A percentile compares a stretch with the other conserved stretches of the same genome.
Conservation (phyloP, 1,140 invertebrate species). For the Cydia amplana region DNA sequence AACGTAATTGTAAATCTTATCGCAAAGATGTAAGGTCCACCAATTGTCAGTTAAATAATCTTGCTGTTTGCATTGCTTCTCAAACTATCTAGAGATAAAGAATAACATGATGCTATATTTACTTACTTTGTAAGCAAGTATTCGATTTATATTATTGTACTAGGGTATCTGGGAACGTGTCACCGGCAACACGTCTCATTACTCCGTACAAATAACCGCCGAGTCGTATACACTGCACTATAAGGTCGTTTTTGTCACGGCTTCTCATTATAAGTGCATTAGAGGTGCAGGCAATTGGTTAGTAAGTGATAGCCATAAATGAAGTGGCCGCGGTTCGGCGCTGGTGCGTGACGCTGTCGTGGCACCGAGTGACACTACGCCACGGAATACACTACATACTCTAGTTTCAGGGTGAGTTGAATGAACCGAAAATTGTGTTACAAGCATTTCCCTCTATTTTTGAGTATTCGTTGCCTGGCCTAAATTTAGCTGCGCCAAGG, state of each 20-base stretch:
- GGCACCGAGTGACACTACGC: not conserved
- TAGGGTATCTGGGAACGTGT: not conserved
- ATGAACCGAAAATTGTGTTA: too few relatives aligned
- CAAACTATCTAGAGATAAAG: too few relatives aligned
- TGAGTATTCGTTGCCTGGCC: too few relatives aligned
- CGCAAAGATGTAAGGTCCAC: too few relatives aligned
- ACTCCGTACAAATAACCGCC: slow-evolving; percentile 10
- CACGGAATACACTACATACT: not conserved
- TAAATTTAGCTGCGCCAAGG: too few relatives aligned
- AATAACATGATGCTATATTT: too few relatives aligned
- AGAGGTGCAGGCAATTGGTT: slow-evolving; percentile 8
- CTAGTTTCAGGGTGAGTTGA: not conserved
- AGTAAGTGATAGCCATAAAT: slow-evolving; percentile 24
- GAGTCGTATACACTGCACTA: not conserved
- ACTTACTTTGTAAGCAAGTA: too few relatives aligned
- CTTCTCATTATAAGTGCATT: slow-evolving; percentile 15
- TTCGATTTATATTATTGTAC: too few relatives aligned
- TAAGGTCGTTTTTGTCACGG: slow-evolving; percentile 8
- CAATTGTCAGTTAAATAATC: too few relatives aligned
- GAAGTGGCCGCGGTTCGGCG: not conserved
- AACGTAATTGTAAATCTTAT: too few relatives aligned
- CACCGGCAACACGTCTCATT: slow-evolving; percentile 24
- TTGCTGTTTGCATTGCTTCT: too few relatives aligned
- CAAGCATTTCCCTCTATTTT: too few relatives aligned
- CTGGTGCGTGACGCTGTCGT: slow-evolving; percentile 7